Conservation (phyloP, 2,888 invertebrate genomes). For the Dynastes tityus region DNA sequence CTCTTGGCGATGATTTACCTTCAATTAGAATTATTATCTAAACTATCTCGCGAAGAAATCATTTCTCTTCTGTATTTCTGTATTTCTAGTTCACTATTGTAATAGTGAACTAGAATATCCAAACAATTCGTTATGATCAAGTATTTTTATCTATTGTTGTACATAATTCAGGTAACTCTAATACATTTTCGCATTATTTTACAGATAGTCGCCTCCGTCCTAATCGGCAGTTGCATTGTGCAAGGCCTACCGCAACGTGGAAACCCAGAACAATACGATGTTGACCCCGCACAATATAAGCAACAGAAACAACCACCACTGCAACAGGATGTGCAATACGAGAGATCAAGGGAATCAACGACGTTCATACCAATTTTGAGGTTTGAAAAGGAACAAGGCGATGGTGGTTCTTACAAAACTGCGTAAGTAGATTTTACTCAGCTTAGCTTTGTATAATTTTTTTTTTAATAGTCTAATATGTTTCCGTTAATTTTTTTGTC, state of each 20-base stretch:
- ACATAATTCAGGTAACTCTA: too few relatives aligned
- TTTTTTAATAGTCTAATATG: too few relatives aligned
- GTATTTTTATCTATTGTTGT: too few relatives aligned
- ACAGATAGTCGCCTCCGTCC: conserved; percentile 35
- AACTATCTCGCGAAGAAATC: too few relatives aligned
- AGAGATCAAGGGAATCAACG: conserved; percentile 73
- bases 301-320: conserved; percentile 58
- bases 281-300: conserved; percentile 58
- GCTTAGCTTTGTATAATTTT: conserved; percentile 8
- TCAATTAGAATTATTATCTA: too few relatives aligned
- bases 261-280: conserved; percentile 58
- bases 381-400: conserved; percentile 88
- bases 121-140: too few relatives aligned
- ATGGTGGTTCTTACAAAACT: conserved; percentile 88
- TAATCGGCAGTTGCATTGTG: conserved; percentile 54
- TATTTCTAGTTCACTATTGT: too few relatives aligned
- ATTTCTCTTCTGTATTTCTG: too few relatives aligned
- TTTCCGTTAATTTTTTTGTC: too few relatives aligned
- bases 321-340: conserved; percentile 66
- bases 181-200: neutral
- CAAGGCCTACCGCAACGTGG: conserved; percentile 57
- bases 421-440: conserved; percentile 73
- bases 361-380: conserved; percentile 87
- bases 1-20: neutral
- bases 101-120: too few relatives aligned